Percentiles rank a stretch among this genome's conserved stretches.
phyloP scores from a whole-genome alignment of 2,888 invertebrate species.

The Melitaea athalia region DNA sequence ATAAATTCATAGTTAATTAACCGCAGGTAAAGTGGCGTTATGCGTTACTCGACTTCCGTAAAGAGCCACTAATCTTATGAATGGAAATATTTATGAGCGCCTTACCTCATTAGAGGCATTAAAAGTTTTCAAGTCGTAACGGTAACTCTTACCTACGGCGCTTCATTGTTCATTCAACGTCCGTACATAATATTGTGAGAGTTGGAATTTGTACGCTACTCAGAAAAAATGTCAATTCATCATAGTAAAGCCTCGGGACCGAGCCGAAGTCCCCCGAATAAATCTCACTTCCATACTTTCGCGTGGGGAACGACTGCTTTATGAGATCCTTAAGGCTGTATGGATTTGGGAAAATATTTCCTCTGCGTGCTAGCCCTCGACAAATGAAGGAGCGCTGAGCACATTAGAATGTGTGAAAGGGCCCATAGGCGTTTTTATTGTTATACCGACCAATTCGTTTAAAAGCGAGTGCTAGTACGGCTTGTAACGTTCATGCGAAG shows the following conservation, averaged over 20 bases:
- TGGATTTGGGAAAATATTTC: conserved; percentile 83
- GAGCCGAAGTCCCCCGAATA: conserved; percentile 78
- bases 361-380: conserved; percentile 78
- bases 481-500: conserved; percentile 67
- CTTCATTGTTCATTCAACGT: conserved; percentile 78
- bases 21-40: conserved; percentile 44
- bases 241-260: conserved; percentile 79
- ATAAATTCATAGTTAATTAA: conserved; percentile 55
- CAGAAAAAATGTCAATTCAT: conserved; percentile 82
- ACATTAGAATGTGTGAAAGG: conserved; percentile 81
- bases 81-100: conserved; percentile 71
- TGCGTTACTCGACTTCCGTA: conserved; percentile 62
- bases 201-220: conserved; percentile 77
- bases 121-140: conserved; percentile 76
- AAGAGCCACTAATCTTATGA: conserved; percentile 71
- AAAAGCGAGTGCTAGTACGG: conserved; percentile 76
- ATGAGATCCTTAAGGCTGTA: conserved; percentile 83
- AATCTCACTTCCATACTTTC: conserved; percentile 83
- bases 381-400: conserved; percentile 80
- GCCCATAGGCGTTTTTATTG: conserved; percentile 79
- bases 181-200: conserved; percentile 69
- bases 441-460: conserved; percentile 81
- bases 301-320: conserved; percentile 81
- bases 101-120: conserved; percentile 78
- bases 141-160: conserved; percentile 59